Conservation (phyloP, 2,888 invertebrate genomes). For the Sycophila texana region DNA sequence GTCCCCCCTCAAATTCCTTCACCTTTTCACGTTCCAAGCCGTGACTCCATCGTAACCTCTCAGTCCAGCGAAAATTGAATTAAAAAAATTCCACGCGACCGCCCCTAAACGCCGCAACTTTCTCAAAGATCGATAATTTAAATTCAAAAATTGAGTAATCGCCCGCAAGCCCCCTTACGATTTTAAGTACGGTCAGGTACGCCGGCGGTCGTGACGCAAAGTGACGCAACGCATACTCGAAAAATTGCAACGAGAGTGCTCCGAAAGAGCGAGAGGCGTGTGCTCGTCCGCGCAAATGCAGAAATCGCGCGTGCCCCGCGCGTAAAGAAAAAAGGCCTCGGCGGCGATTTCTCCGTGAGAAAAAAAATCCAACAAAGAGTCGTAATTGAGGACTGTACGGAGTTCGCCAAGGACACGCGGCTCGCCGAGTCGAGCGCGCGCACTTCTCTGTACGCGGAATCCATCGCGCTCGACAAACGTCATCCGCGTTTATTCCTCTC, state of each 20-base stretch:
- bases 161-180: too few species aligned
- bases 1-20: background rate
- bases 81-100: too few species aligned
- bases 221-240: conserved; percentile 48
- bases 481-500: conserved; percentile 50
- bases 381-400: conserved; percentile 48
- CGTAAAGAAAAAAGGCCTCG: background rate
- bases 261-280: background rate
- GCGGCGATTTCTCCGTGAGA: conserved; percentile 16
- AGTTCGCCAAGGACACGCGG: conserved; percentile 43
- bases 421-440: background rate
- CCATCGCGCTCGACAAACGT: conserved; percentile 45
- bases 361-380: conserved; percentile 46
- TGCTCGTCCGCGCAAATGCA: background rate
- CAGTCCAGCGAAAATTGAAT: too few species aligned
- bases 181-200: too few species aligned
- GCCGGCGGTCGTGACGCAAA: conserved; percentile 27
- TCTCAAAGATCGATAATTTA: too few species aligned
- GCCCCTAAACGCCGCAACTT: too few species aligned
- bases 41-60: background rate
- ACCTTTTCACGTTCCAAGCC: background rate
- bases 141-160: too few species aligned
- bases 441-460: conserved; percentile 41
- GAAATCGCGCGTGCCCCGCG: conserved; percentile 11
- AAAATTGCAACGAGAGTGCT: conserved; percentile 25